These are phyloP conservation scores for Rhinoderma darwinii DNA, from an alignment of 2,113 vertebrate genomes.

Conservation along the genomic window DNA sequence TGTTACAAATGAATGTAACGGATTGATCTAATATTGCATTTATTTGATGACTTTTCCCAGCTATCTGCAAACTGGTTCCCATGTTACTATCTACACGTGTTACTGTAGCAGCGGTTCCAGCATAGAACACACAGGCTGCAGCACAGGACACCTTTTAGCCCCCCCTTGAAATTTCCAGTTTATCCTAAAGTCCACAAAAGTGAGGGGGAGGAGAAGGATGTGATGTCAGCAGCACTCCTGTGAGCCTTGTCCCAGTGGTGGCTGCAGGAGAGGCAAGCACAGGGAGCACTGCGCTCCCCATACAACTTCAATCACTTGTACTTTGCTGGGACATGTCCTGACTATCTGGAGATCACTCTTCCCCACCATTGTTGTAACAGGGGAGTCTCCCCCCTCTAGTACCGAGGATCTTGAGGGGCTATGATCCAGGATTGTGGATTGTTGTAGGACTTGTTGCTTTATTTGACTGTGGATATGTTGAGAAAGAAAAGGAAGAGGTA, in stretches of 20 bases:
- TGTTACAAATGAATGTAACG: not conserved
- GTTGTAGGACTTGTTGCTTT: not conserved
- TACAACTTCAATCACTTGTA: slow-evolving; percentile 63
- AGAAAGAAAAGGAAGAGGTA: slow-evolving; percentile 45
- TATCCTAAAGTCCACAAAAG: slow-evolving; percentile 20
- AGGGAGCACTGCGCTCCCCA: slow-evolving; percentile 2
- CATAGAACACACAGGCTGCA: not conserved
- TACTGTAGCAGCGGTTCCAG: not conserved
- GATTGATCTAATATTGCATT: not conserved
- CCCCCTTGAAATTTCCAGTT: slow-evolving; percentile 16
- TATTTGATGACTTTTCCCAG: not conserved
- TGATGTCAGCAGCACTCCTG: slow-evolving; percentile 50
- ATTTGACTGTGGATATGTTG: slow-evolving; percentile 2
- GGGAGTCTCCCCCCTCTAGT: not conserved
- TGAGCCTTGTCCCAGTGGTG: slow-evolving; percentile 39
- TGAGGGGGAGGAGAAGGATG: slow-evolving; percentile 29
- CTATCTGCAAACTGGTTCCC: not conserved
- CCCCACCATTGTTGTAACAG: not conserved
- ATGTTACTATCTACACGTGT: not conserved
- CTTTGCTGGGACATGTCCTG: slow-evolving; percentile 73
- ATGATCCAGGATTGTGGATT: not conserved
- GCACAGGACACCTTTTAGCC: not conserved
- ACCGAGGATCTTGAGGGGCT: not conserved
- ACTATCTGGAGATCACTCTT: slow-evolving; percentile 66
- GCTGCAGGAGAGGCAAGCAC: slow-evolving; percentile 9